These are phyloP conservation scores for Brenthis hecate DNA, from an alignment of 2,888 invertebrate genomes.

Conservation along the genomic window DNA sequence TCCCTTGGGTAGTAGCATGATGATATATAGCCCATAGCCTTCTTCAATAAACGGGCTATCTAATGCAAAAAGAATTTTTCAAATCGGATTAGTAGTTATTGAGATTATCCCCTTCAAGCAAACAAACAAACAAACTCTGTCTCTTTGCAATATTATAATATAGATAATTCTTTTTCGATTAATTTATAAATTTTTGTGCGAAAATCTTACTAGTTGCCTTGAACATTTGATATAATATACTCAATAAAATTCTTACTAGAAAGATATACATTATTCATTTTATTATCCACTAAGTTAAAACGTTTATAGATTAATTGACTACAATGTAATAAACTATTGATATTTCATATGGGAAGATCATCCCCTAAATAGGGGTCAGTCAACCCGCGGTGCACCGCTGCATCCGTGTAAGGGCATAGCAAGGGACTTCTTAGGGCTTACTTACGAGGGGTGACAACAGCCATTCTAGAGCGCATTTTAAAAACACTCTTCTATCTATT, in stretches of 20 bases:
- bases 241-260: background rate
- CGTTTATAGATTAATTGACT: background rate
- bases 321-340: slow-evolving; percentile 11
- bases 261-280: background rate
- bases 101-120: no score
- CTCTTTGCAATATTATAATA: no score
- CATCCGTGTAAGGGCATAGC: slow-evolving; percentile 48
- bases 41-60: no score
- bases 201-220: background rate
- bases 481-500: background rate
- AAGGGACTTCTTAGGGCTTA: slow-evolving; percentile 21
- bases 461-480: slow-evolving; percentile 12
- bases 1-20: no score
- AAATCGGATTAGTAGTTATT: no score
- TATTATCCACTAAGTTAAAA: no score
- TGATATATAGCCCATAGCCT: no score
- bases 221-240: background rate
- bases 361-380: slow-evolving; percentile 47
- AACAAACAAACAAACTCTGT: no score
- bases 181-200: no score
- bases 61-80: no score
- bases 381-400: slow-evolving; percentile 53
- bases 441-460: slow-evolving; percentile 28
- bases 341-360: slow-evolving; percentile 24
- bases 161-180: no score